Conservation (phyloP, 2,797 vertebrate species). For the Yasuhikotakia modesta region DNA sequence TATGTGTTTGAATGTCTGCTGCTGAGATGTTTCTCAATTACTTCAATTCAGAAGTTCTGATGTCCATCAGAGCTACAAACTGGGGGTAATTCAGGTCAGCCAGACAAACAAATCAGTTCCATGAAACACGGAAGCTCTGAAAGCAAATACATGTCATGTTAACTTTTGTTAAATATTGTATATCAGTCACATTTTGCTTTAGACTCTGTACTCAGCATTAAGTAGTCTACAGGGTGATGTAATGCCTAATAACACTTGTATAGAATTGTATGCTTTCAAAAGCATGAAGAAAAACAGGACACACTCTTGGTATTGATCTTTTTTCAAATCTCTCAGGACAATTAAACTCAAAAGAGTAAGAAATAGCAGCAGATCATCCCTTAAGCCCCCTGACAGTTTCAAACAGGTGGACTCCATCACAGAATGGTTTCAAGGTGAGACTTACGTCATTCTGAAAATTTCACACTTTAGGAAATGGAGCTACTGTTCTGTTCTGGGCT, state of each 20-base stretch:
- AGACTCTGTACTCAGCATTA: slow-evolving; percentile 31
- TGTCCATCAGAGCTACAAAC: not conserved
- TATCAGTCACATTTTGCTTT: not conserved
- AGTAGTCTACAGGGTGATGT: slow-evolving; percentile 46
- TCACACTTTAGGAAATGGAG: slow-evolving; percentile 3
- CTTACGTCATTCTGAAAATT: not conserved
- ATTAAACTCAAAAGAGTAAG: slow-evolving; percentile 25
- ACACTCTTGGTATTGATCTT: slow-evolving; percentile 5
- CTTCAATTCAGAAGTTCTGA: not conserved
- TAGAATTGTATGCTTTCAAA: slow-evolving; percentile 56
- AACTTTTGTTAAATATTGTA: not conserved
- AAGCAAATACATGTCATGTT: not conserved
- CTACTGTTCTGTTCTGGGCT: not conserved
- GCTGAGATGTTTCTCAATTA: not conserved
- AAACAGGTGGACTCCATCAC: slow-evolving; percentile 18
- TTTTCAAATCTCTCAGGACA: slow-evolving; percentile 36
- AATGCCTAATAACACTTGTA: slow-evolving; percentile 45
- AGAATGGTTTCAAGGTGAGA: slow-evolving; percentile 23
- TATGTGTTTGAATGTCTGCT: not conserved
- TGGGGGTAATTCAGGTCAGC: not conserved
- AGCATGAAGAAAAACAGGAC: slow-evolving; percentile 60
- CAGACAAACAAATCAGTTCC: not conserved
- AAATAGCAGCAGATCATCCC: not conserved
- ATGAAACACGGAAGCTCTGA: not conserved
- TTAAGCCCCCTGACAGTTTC: slow-evolving; percentile 21